These are phyloP conservation scores for Chrysolina oricalcia DNA, from an alignment of 2,888 invertebrate species.

Conservation along the genomic window DNA sequence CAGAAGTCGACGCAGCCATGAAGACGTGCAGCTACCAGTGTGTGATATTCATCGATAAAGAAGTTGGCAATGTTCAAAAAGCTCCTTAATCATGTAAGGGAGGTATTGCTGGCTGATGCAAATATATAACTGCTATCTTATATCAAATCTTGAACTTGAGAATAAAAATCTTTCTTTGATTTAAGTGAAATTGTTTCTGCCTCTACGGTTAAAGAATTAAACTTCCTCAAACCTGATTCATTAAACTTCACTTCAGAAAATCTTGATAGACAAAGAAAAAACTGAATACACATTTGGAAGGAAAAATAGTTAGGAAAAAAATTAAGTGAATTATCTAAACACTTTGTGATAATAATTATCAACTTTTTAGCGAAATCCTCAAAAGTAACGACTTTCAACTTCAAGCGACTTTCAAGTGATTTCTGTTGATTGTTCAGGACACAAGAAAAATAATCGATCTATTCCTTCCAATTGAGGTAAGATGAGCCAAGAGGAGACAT, in stretches of 20 bases:
- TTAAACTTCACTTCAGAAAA: conserved; percentile 1
- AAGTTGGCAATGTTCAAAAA: background rate
- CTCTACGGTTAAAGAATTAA: background rate
- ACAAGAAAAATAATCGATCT: background rate
- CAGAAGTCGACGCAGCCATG: background rate
- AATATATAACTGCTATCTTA: background rate
- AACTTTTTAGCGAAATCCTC: background rate
- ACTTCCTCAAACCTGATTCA: too few relatives aligned
- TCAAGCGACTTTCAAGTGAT: too few relatives aligned
- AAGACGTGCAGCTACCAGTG: too few relatives aligned
- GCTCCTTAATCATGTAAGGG: background rate
- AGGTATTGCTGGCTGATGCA: background rate
- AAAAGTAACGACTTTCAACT: background rate
- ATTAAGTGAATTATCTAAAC: background rate
- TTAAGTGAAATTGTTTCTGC: background rate
- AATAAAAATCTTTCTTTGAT: background rate
- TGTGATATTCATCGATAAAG: background rate
- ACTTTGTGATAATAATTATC: background rate
- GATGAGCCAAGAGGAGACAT: background rate
- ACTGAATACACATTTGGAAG: background rate
- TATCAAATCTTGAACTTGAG: too few relatives aligned
- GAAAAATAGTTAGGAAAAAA: background rate
- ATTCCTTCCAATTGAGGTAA: background rate
- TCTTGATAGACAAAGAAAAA: background rate
- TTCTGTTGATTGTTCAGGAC: background rate